These are phyloP conservation scores for Pristionchus entomophagus DNA, from an alignment of 2,888 invertebrate genomes.

Conservation along the genomic window DNA sequence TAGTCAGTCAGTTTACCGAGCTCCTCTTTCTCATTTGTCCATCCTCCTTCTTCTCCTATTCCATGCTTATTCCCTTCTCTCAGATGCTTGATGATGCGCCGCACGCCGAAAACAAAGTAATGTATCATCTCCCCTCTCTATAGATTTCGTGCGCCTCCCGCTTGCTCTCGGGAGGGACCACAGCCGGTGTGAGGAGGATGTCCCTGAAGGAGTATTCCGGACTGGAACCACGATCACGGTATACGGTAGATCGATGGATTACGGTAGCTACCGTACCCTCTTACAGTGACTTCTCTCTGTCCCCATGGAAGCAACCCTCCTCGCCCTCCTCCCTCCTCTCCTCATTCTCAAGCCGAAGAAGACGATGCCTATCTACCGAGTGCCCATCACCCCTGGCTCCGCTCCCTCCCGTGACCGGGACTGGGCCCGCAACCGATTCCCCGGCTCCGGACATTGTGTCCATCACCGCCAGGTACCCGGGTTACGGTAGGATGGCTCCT, in stretches of 20 bases:
- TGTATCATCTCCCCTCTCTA: background rate
- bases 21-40: slow-evolving; percentile 3
- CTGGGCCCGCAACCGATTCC: background rate
- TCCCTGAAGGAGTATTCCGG: slow-evolving; percentile 71
- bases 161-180: slow-evolving; percentile 9
- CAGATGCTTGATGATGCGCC: background rate
- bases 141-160: slow-evolving; percentile 42
- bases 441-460: background rate
- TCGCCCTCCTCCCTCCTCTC: slow-evolving; percentile 41
- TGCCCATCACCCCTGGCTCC: background rate
- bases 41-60: slow-evolving; percentile 17
- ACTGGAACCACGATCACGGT: slow-evolving; percentile 56
- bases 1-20: background rate
- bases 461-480: slow-evolving; percentile 26
- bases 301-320: slow-evolving; percentile 35
- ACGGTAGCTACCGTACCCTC: background rate
- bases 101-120: background rate
- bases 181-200: slow-evolving; percentile 60
- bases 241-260: background rate
- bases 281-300: slow-evolving; percentile 38
- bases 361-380: background rate
- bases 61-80: background rate
- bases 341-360: slow-evolving; percentile 43
- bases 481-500: background rate
- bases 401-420: background rate